These are phyloP conservation scores for Caenorhabditis sp. DNA, from an alignment of 2,888 invertebrate genomes.

Conservation along the genomic window DNA sequence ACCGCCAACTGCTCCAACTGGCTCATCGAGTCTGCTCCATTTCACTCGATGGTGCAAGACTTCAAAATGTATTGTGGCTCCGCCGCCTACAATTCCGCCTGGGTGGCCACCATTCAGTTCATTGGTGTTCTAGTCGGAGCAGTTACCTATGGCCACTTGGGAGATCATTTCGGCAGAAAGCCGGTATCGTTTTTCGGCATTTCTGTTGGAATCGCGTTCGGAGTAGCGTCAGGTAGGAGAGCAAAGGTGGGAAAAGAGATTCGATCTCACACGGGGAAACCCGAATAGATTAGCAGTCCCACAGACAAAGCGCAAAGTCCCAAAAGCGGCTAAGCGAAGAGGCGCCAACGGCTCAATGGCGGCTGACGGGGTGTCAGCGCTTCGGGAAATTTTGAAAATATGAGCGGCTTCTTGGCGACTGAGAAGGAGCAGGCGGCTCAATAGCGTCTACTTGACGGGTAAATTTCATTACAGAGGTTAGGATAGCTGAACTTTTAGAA, in stretches of 20 bases:
- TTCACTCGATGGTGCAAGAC: constrained; percentile 71
- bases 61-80: constrained; percentile 68
- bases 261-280: constrained; percentile 78
- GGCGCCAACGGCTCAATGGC: no score
- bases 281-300: constrained; percentile 83
- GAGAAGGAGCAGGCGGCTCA: no score
- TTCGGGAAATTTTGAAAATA: neutral
- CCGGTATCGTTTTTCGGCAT: constrained; percentile 70
- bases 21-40: constrained; percentile 47
- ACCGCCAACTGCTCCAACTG: constrained; percentile 45
- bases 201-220: constrained; percentile 66
- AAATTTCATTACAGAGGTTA: no score
- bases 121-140: constrained; percentile 73
- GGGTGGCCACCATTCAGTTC: constrained; percentile 74
- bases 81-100: constrained; percentile 69
- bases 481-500: no score
- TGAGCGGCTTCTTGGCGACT: no score
- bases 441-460: no score
- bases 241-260: constrained; percentile 25
- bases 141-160: constrained; percentile 71
- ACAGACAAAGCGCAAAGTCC: no score
- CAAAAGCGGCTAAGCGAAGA: no score
- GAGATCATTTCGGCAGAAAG: constrained; percentile 72
- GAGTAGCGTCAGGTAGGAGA: constrained; percentile 65
- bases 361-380: no score